Evolutionary conservation across 2,888 invertebrate species (phyloP), one percentile per base, ranked within the genome.

Genomic region (Drosophila macrospina): DNA sequence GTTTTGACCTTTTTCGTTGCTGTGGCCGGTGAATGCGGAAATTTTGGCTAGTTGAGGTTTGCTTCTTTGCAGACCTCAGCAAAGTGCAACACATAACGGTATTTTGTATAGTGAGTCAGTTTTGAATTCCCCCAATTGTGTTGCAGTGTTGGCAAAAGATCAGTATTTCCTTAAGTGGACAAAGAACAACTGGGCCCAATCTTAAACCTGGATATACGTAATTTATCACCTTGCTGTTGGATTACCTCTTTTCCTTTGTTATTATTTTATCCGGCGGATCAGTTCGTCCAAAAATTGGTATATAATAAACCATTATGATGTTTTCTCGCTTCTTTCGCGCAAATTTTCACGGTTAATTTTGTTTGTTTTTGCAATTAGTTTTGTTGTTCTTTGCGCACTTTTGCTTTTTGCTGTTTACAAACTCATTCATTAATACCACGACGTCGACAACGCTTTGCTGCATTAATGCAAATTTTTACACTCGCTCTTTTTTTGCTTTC

Each of bases 201-300:
- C 2, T 28, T 28, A 28, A 6, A 5, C 28, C 26, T 6, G 26
- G 26, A 26, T 28, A 28, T 8, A 39, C 7, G 28, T 6, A 26
- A 26, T 7, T 28, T 7, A 7, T 26, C 6, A n/a, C 15, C 10
- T 28, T 10, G 16, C 6, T 41, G 20, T 41, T 36, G n/a, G 8
- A 52, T 88, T 90, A 90, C 89, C 89, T 90, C 70, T 89, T 90
- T 60, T 90, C 88, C 56, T 79, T 79, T 63, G 80, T 81, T 48
- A 87, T 67, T 74, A 84, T 82, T 88, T 91, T 91, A 80, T 92
- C 92, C 69, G 92, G 92, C 39, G 92, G 91, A 24, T 91, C 90
- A 32, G 88, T 86, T 39, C 65, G 69, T 13, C 86, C 88, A 78
- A 91, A 91, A 52, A 91, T 89, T 52, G 91, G 88, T 69, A 91